A percentile compares a stretch with the other conserved stretches of the same genome.
Conservation (phyloP, 2,113 vertebrate species). For the Silurus glanis region DNA sequence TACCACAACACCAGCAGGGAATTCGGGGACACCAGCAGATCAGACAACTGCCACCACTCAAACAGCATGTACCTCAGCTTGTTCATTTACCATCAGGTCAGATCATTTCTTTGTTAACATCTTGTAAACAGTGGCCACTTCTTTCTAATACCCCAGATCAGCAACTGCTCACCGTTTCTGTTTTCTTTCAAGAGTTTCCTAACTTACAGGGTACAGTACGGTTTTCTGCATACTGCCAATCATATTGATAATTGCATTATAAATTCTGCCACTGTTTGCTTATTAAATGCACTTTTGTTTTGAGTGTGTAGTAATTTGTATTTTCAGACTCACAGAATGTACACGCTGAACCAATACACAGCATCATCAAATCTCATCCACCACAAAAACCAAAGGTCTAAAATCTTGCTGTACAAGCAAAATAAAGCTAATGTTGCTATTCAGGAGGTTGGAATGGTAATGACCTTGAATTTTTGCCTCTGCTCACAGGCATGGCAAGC, state of each 20-base stretch:
- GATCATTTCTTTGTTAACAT: slow-evolving; percentile 36
- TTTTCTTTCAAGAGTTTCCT: background rate
- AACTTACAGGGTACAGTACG: background rate
- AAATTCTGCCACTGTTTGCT: background rate
- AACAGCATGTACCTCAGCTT: slow-evolving; percentile 55
- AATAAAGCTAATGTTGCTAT: background rate
- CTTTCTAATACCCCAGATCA: background rate
- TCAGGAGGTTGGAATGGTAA: too few species aligned
- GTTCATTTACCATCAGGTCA: slow-evolving; percentile 59
- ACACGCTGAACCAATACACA: slow-evolving; percentile 45
- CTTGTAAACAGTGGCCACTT: background rate
- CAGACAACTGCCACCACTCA: slow-evolving; percentile 57
- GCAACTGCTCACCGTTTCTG: background rate
- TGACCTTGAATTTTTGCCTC: slow-evolving; percentile 49
- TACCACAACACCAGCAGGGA: slow-evolving; percentile 43
- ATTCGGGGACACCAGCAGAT: slow-evolving; percentile 50
- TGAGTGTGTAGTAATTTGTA: slow-evolving; percentile 44
- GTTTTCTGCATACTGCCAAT: background rate
- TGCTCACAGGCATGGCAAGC: slow-evolving; percentile 62
- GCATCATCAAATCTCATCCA: slow-evolving; percentile 64
- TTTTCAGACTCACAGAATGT: slow-evolving; percentile 53
- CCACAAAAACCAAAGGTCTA: slow-evolving; percentile 60
- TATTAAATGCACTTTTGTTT: background rate
- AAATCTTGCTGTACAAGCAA: background rate
- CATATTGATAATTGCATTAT: background rate